A percentile compares a stretch with the other conserved stretches of the same genome.
phyloP scores from a whole-genome alignment of 2,888 invertebrate genomes.

The Volucella zonaria region DNA sequence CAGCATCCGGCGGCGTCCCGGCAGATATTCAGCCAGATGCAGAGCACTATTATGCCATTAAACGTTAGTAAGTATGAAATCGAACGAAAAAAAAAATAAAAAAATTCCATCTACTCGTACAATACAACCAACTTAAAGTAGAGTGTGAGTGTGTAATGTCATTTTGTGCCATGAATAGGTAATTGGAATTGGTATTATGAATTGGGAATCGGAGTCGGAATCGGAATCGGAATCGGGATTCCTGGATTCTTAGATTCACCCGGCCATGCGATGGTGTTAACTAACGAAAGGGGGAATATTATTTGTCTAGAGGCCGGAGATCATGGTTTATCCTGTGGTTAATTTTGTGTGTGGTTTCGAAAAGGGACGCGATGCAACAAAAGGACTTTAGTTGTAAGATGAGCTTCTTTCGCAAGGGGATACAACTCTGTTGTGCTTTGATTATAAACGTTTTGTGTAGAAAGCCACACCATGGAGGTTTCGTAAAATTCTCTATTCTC shows the following conservation, averaged over 20 bases:
- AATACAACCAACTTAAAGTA: too few species aligned
- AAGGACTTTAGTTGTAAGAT: slow-evolving; percentile 1
- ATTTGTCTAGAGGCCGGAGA: slow-evolving; percentile 56
- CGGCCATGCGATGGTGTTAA: neutral
- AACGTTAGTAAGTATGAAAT: slow-evolving; percentile 82
- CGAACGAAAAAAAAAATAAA: slow-evolving; percentile 26
- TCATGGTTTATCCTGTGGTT: slow-evolving; percentile 61
- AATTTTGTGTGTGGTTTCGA: slow-evolving; percentile 23
- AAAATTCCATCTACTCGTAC: neutral
- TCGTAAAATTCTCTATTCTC: too few species aligned
- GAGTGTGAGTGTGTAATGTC: slow-evolving; percentile 28
- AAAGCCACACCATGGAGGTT: too few species aligned
- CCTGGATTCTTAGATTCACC: neutral
- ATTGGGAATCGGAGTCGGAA: neutral
- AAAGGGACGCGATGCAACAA: neutral
- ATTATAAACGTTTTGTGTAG: too few species aligned
- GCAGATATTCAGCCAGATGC: slow-evolving; percentile 82
- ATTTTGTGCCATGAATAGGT: slow-evolving; percentile 65
- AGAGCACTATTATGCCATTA: slow-evolving; percentile 82
- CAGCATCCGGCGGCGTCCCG: slow-evolving; percentile 76
- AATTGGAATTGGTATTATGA: slow-evolving; percentile 56
- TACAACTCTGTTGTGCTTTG: too few species aligned
- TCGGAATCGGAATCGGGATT: neutral
- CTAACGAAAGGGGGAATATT: slow-evolving; percentile 27
- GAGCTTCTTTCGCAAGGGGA: too few species aligned